These are phyloP conservation scores for Noctua fimbriata DNA, from an alignment of 2,888 invertebrate genomes.

Conservation along the genomic window DNA sequence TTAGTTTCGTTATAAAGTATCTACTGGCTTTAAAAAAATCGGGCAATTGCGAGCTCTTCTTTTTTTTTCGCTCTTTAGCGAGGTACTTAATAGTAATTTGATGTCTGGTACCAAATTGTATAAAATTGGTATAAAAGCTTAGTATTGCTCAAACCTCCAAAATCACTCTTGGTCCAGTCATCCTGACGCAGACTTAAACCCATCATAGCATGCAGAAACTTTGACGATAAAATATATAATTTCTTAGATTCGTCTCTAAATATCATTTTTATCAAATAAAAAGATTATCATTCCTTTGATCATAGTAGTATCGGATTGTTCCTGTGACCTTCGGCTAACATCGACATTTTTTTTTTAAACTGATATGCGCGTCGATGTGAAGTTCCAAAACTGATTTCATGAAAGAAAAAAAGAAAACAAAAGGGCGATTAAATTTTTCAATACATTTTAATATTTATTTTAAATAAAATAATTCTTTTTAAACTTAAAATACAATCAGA, in stretches of 20 bases:
- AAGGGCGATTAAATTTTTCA: conserved; percentile 49
- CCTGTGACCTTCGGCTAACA: not conserved
- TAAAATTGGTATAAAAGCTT: no score
- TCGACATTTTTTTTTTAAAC: not conserved
- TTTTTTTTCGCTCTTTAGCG: no score
- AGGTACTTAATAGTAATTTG: no score
- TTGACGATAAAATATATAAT: not conserved
- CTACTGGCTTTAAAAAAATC: no score
- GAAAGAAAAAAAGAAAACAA: conserved; percentile 14
- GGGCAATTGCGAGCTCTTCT: no score
- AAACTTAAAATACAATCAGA: conserved; percentile 82
- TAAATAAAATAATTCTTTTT: conserved; percentile 84
- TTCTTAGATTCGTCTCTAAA: not conserved
- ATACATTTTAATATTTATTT: conserved; percentile 77
- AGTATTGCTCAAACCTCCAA: no score
- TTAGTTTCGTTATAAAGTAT: no score
- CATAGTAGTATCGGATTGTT: not conserved
- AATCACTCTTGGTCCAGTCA: no score
- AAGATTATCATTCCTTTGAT: not conserved
- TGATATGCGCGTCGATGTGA: not conserved
- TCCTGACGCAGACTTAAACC: no score
- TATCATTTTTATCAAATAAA: not conserved
- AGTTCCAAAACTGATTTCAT: not conserved
- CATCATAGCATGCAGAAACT: not conserved
- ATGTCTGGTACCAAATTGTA: no score